Conservation (phyloP, 2,113 vertebrate species). For the Coptodon rendalli region DNA sequence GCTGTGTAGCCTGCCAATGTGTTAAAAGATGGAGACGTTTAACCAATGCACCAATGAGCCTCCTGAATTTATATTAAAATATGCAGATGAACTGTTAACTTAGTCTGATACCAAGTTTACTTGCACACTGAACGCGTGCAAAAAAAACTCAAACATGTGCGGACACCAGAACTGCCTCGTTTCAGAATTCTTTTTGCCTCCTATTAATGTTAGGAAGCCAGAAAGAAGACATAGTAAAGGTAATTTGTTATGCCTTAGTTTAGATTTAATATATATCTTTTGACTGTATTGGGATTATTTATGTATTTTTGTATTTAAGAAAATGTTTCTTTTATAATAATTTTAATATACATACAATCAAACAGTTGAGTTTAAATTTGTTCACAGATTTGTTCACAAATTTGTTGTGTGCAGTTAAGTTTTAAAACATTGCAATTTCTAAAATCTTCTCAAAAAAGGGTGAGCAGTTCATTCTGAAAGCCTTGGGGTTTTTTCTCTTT, state of each 20-base stretch:
- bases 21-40: not conserved
- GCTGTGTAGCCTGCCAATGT: not conserved
- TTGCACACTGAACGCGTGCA: not conserved
- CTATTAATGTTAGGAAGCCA: not conserved
- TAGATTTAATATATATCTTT: not conserved
- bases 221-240: not conserved
- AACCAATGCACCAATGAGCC: not conserved
- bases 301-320: not conserved
- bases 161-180: not conserved
- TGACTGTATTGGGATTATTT: not conserved
- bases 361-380: not conserved
- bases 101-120: not conserved
- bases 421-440: not conserved
- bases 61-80: not conserved
- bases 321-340: not conserved
- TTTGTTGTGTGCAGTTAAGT: not conserved
- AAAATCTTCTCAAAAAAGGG: not conserved
- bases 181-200: not conserved
- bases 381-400: not conserved
- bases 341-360: not conserved
- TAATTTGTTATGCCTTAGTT: not conserved
- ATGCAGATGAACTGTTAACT: not conserved
- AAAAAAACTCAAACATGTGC: not conserved
- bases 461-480: not conserved
- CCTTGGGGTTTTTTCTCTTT: accelerated